Conservation (phyloP, 2,797 vertebrate genomes). For the Intellagama lesueurii region DNA sequence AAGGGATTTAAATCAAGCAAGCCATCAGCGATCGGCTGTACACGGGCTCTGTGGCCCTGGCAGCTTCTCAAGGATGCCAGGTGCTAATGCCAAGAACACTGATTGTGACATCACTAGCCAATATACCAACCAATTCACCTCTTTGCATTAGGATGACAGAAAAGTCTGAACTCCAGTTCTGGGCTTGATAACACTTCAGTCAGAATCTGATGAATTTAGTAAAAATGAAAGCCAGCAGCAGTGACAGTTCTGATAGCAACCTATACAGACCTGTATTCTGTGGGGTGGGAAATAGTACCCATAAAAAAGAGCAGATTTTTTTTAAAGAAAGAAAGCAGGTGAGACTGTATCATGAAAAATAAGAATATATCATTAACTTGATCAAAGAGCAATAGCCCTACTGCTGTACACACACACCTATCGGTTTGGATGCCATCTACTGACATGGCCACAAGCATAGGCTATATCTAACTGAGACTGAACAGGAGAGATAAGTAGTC, state of each 20-base stretch:
- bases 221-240: not conserved
- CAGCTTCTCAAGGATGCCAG: too few relatives aligned
- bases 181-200: not conserved
- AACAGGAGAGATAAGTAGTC: too few relatives aligned
- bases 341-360: not conserved
- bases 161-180: not conserved
- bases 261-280: not conserved
- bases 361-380: too few relatives aligned
- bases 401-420: not conserved
- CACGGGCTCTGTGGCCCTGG: not conserved
- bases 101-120: not conserved
- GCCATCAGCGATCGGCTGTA: not conserved
- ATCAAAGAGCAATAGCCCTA: not conserved
- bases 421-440: not conserved
- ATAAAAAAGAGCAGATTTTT: not conserved
- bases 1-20: not conserved
- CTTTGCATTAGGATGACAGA: not conserved
- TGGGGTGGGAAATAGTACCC: not conserved
- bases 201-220: not conserved
- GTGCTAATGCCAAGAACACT: too few relatives aligned
- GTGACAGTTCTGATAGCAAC: not conserved
- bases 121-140: not conserved
- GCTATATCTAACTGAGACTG: not conserved
- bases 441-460: not conserved
- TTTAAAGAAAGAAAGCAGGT: not conserved